Percentiles rank a stretch among this genome's conserved stretches.
These are phyloP conservation scores for Marisa cornuarietis DNA, from an alignment of 1,140 invertebrate species.

Conservation along the genomic window DNA sequence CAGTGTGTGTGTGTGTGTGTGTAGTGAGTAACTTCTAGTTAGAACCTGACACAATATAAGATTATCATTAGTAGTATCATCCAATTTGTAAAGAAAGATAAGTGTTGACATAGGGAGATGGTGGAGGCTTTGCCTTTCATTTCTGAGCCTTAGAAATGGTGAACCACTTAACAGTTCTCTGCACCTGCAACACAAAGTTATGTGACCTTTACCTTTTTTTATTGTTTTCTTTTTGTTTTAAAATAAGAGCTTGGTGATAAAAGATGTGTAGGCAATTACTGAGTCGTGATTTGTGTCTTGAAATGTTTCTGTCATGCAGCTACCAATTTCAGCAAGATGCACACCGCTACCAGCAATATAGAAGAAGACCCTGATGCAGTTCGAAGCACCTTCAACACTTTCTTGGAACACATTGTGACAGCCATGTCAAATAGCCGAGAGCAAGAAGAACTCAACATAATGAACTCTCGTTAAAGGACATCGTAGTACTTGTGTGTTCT, in stretches of 20 bases:
- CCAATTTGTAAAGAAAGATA: no score
- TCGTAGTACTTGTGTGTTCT: no score
- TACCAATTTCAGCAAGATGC: slow-evolving; percentile 74
- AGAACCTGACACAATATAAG: no score
- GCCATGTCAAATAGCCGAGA: slow-evolving; percentile 69
- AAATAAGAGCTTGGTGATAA: no score
- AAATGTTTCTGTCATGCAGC: slow-evolving; percentile 68
- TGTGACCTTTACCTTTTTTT: no score
- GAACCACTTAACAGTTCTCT: no score
- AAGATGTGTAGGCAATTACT: neutral
- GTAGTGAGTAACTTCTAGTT: no score
- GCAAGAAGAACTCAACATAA: slow-evolving; percentile 70
- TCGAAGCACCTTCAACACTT: slow-evolving; percentile 75
- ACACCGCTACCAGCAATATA: slow-evolving; percentile 73
- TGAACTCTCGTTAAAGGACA: slow-evolving; percentile 41
- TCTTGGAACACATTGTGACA: slow-evolving; percentile 71
- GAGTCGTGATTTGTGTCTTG: neutral
- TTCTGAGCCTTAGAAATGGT: neutral
- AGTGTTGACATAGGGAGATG: no score
- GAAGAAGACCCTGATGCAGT: slow-evolving; percentile 74
- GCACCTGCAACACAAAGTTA: neutral
- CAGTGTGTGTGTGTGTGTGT: no score
- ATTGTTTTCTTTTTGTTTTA: neutral
- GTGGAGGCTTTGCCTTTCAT: neutral
- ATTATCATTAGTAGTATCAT: no score